Percentiles rank a stretch among this genome's conserved stretches.
phyloP scores from a whole-genome alignment of 1,140 invertebrate species.

The Drosophila littoralis region DNA sequence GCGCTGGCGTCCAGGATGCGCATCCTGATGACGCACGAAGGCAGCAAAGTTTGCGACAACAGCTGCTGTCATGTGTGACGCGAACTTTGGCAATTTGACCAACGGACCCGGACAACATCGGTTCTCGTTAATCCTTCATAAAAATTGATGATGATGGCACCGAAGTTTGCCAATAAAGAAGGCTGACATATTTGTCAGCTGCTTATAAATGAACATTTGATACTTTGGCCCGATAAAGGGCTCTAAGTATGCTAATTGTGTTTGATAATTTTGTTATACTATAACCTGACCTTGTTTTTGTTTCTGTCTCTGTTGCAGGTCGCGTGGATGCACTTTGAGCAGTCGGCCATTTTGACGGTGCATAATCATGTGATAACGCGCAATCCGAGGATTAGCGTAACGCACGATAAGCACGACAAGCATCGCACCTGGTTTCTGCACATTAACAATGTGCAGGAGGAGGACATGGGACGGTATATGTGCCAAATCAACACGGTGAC shows the following conservation, averaged over 20 bases:
- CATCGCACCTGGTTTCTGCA: slow-evolving; percentile 96
- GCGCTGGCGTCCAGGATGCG: neutral
- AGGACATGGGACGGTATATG: slow-evolving; percentile 96
- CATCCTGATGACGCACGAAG: slow-evolving; percentile 41
- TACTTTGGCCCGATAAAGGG: slow-evolving; percentile 17
- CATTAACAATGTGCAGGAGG: slow-evolving; percentile 95
- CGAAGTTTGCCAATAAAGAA: slow-evolving; percentile 68
- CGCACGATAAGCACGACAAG: slow-evolving; percentile 89
- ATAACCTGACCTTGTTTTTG: slow-evolving; percentile 1
- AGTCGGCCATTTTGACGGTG: slow-evolving; percentile 95
- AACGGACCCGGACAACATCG: slow-evolving; percentile 18
- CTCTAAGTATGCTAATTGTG: slow-evolving; percentile 20
- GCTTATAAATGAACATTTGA: slow-evolving; percentile 57
- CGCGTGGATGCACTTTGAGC: slow-evolving; percentile 97
- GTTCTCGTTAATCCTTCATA: slow-evolving; percentile 75
- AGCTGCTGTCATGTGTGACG: slow-evolving; percentile 57
- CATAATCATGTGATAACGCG: slow-evolving; percentile 96
- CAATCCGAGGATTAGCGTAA: slow-evolving; percentile 95
- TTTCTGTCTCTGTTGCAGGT: slow-evolving; percentile 88
- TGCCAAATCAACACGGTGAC: slow-evolving; percentile 98
- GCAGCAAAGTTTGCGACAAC: slow-evolving; percentile 45
- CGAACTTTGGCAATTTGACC: slow-evolving; percentile 65
- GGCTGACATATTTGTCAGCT: slow-evolving; percentile 62
- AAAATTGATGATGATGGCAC: slow-evolving; percentile 74
- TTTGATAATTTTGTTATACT: neutral